A percentile compares a stretch with the other conserved stretches of the same genome.
Evolutionary conservation across 2,888 invertebrate species (phyloP).

Genomic region (Philhelius pedissequus): DNA sequence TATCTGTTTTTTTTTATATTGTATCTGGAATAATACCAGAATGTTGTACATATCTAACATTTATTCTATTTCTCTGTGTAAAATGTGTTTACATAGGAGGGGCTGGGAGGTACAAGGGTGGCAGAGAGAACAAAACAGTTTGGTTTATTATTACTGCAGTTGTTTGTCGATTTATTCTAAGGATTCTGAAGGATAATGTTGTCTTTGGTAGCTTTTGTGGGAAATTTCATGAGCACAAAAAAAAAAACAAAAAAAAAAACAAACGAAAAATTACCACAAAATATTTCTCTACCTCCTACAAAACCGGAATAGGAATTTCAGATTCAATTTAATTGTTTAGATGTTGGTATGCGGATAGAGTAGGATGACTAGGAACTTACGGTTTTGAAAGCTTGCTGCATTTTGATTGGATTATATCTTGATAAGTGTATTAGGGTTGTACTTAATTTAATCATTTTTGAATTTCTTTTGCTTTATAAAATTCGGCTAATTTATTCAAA

Average conservation of each 20-base stretch:
- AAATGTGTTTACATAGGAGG: background rate
- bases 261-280: too few relatives aligned
- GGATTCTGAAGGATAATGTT: background rate
- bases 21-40: background rate
- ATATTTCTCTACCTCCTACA: too few relatives aligned
- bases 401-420: too few relatives aligned
- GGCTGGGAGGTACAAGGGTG: fast-evolving
- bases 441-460: too few relatives aligned
- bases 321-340: too few relatives aligned
- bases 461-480: too few relatives aligned
- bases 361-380: too few relatives aligned
- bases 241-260: background rate
- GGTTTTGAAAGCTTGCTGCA: too few relatives aligned
- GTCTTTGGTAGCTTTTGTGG: background rate
- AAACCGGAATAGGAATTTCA: too few relatives aligned
- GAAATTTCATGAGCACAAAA: background rate
- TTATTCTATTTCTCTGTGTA: background rate
- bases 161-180: conserved; percentile 1
- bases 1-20: conserved; percentile 26
- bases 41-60: background rate
- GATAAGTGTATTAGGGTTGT: too few relatives aligned
- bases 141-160: conserved; percentile 13
- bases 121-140: background rate
- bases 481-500: too few relatives aligned
- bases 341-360: too few relatives aligned